phyloP scores from a whole-genome alignment of 2,113 vertebrate genomes.

The Coturnix japonica region DNA sequence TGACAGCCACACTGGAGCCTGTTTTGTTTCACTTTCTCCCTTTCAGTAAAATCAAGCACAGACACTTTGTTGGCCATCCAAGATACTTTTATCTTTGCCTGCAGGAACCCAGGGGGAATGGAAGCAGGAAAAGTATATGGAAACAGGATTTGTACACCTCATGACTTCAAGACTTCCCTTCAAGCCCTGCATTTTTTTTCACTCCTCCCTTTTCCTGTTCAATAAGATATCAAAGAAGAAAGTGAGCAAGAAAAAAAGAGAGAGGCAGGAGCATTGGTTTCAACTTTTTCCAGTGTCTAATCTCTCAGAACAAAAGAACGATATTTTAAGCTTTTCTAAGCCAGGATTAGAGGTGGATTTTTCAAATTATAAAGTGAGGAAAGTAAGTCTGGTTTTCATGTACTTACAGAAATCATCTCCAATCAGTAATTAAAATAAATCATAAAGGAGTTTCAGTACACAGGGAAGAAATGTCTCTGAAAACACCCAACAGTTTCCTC shows the following conservation, averaged over 20 bases:
- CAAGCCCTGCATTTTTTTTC: conserved; percentile 2
- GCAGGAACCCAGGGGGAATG: conserved; percentile 11
- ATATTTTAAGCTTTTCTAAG: not conserved
- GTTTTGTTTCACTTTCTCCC: conserved; percentile 33
- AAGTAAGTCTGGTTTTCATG: not conserved
- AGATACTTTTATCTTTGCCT: conserved; percentile 59
- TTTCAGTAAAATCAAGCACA: conserved; percentile 34
- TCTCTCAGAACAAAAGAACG: not conserved
- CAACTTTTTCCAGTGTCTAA: not conserved
- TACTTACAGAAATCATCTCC: not conserved
- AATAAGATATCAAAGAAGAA: conserved; percentile 3
- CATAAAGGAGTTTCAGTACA: not conserved
- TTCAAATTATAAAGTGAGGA: not conserved
- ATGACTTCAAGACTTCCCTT: conserved; percentile 20
- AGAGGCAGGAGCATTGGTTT: not conserved
- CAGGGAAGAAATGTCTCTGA: not conserved
- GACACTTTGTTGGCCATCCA: conserved; percentile 26
- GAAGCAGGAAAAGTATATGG: conserved; percentile 28
- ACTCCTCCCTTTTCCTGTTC: conserved; percentile 20
- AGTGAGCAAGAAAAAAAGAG: not conserved
- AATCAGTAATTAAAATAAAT: not conserved
- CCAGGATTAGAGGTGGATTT: not conserved
- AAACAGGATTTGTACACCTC: conserved; percentile 49
- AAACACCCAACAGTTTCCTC: not conserved
- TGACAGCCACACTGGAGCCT: not conserved